phyloP scores from a whole-genome alignment of 2,888 invertebrate genomes.

The Arctia plantaginis region DNA sequence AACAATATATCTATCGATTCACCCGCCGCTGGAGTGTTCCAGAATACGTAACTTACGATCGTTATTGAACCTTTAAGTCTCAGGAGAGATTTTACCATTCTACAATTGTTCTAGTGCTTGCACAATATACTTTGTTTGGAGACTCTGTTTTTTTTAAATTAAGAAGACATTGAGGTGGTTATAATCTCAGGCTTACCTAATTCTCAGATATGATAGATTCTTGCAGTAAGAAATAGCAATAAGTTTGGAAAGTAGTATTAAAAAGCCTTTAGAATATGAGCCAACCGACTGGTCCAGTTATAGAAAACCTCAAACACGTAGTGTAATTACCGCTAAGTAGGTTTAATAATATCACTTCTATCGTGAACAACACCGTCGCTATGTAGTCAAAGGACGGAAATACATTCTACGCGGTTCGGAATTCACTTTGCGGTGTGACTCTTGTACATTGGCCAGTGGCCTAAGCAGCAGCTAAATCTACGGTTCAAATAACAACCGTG shows the following conservation, averaged over 20 bases:
- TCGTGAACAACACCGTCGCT: constrained; percentile 24
- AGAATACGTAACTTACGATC: constrained; percentile 5
- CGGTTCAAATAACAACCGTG: constrained; percentile 36
- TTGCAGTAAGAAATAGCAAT: background rate
- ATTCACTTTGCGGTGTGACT: constrained; percentile 71
- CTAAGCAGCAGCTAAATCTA: constrained; percentile 37
- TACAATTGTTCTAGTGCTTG: background rate
- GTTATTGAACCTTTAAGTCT: constrained; percentile 6
- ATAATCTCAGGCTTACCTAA: too few species aligned
- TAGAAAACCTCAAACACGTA: constrained; percentile 1
- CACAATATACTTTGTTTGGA: background rate
- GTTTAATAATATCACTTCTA: constrained; percentile 53
- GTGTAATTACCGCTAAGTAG: constrained; percentile 54
- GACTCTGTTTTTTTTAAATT: background rate
- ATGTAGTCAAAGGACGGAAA: constrained; percentile 60
- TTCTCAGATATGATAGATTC: background rate
- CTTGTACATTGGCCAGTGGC: constrained; percentile 51
- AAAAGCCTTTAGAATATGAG: background rate
- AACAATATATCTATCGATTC: constrained; percentile 7
- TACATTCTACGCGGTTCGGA: constrained; percentile 70
- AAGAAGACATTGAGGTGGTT: background rate
- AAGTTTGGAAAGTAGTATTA: background rate
- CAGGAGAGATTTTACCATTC: constrained; percentile 3
- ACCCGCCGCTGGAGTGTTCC: background rate
- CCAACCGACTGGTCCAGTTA: background rate